Base-by-base conservation (phyloP, 2,113 vertebrate species). In the Nyctereutes procyonoides region DNA sequence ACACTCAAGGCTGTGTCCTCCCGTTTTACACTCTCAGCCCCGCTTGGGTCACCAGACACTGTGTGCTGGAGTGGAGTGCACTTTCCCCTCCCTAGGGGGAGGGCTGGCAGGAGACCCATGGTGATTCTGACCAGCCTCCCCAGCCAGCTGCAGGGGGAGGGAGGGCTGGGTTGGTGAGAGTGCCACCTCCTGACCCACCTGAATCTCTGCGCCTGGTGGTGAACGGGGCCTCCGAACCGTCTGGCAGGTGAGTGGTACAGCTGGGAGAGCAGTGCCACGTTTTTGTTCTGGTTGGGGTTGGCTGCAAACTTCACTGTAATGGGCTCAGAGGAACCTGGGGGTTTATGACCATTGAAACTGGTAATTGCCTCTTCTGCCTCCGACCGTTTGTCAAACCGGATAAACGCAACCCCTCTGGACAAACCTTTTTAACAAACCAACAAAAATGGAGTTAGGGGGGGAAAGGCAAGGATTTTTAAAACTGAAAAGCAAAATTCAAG, bases 251-350 rank as follows among this genome's bases (percentile, higher is more conserved):
- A 99, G 98, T 99, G 99, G 98, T 99, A 99, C 83, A 99, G 98
- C 98, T 99, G 99, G 28, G 99, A 99, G 96, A 99, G 99, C 97
- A 99, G 98, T 53, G 99, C 99, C 79, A 99, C 99, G 94, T 99
- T 99, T 99, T 99, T 99, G 97, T 99, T 99, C 99, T 99, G 99
- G 98, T 99, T 99, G 69, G 99, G 99, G 95, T 99, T 99, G 98
- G 99, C 99, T 6, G 99, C 99, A 84, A 99, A 99, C 96, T 99
- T 99, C 97, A 99, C 99, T 35, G 99, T 99, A 98, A 99, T 99
- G 63, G 99, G 99, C 97, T 99, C 99, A 0, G 99, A 98, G 88
- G 99, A 99, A 86, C 99, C 99, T 12, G 99, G 99, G 76, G 99
- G 99, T 98, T 99, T 99, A 98, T 99, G 99, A 90, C 99, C 99